These are phyloP conservation scores for Callopanchax toddi DNA, from an alignment of 2,113 vertebrate genomes.

Conservation along the genomic window DNA sequence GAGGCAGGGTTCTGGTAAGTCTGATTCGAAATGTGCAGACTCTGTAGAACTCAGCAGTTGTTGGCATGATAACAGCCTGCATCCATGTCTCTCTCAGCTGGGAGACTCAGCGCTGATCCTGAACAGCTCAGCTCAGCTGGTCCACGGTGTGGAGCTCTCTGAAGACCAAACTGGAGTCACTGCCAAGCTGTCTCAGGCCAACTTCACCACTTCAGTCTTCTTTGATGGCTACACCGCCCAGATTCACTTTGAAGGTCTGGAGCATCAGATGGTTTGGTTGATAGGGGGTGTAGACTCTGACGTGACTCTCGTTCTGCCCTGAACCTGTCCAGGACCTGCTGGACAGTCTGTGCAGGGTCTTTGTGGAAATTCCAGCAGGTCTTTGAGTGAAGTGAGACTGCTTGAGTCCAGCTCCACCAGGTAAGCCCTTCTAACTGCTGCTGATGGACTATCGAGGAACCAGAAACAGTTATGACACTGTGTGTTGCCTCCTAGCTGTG, in stretches of 20 bases:
- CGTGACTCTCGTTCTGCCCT: conserved; percentile 2
- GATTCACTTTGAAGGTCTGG: conserved; percentile 15
- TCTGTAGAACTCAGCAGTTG: accelerated
- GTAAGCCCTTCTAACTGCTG: background rate
- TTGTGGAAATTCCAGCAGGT: conserved; percentile 6
- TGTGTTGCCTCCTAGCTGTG: conserved; percentile 30
- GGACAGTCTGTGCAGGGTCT: background rate
- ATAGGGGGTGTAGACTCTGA: background rate
- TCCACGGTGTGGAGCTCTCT: conserved; percentile 9
- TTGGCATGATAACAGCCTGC: background rate
- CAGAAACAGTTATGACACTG: background rate
- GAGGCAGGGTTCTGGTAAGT: conserved; percentile 15
- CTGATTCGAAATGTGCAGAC: background rate
- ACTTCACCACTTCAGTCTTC: conserved; percentile 13
- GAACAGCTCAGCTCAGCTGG: background rate
- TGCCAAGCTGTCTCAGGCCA: background rate
- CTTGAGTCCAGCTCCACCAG: conserved; percentile 1
- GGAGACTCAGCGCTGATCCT: background rate
- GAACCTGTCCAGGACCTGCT: background rate
- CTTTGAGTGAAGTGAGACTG: background rate
- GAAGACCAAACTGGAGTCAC: conserved; percentile 14
- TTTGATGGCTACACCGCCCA: conserved; percentile 4
- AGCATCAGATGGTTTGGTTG: accelerated
- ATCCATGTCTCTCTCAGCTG: background rate
- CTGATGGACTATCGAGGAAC: background rate